Base-by-base conservation (phyloP, 2,113 vertebrate species). In the Stigmatopora argus region DNA sequence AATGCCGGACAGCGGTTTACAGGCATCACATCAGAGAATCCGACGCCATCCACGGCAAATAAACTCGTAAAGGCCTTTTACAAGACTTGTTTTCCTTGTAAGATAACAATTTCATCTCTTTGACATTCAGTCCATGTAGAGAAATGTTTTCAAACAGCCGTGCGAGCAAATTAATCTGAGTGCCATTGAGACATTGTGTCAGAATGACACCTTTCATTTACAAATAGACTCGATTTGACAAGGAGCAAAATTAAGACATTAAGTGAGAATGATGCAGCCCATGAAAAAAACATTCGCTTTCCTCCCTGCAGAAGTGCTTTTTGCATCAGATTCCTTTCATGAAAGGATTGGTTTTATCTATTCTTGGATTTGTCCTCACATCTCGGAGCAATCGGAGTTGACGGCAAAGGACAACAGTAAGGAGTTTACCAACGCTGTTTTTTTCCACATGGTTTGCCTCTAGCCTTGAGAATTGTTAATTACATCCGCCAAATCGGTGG, bases 1-100 rank as follows among this genome's bases (percentile, higher is more conserved):
- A 45, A 61, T 61, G 59, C 19, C 41, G 59, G 59, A 61, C 41
- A 61, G 59, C n/a, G 21, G 41, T 61, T 61, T 45, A 59, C 35
- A 59, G 57, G 57, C 57, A n/a, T 34, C 57, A 38, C 21, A 13
- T 19, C 38, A 7, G 35, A 60, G 38, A 13, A 60, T 44, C 41
- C 19, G 18, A 44, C 13, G 19, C 7, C 14, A 5, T 45, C 14
- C n/a, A 7, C n/a, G 19, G n/a, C n/a, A 21, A 44, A 45, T 61
- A 21, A 26, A 45, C 13, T 23, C 59, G 6, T 45, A 45, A 61
- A 61, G 19, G 23, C 26, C 26, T 44, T 45, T 45, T 45, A 45
- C 59, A 15, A 9, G 38, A 21, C 59, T 61, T 17, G 19, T n/a
- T 18, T 14, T 61, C 58, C 18, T 19, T 14, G 1, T 44, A 45